A percentile compares a stretch with the other conserved stretches of the same genome.
These are phyloP conservation scores for Enteromius argenteus DNA, from an alignment of 2,797 vertebrate species.

Conservation along the genomic window DNA sequence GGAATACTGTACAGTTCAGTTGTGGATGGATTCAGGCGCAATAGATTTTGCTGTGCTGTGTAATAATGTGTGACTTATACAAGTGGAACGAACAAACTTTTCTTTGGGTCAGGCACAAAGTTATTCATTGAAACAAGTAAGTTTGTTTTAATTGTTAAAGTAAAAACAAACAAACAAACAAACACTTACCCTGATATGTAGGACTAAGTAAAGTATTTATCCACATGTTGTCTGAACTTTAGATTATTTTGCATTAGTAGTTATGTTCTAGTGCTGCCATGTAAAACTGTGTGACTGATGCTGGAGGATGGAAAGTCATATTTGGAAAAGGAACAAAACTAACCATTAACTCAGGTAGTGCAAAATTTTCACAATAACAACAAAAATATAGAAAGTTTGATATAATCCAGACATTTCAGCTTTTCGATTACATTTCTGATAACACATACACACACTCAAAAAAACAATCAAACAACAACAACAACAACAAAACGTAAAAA, in stretches of 20 bases:
- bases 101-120: conserved; percentile 54
- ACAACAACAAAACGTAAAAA: neutral
- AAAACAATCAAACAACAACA: too few relatives aligned
- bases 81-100: conserved; percentile 40
- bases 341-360: conserved; percentile 35
- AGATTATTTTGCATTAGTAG: neutral
- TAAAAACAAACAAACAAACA: neutral
- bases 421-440: neutral
- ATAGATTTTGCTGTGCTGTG: conserved; percentile 1
- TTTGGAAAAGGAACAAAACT: conserved; percentile 52
- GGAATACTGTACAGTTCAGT: neutral
- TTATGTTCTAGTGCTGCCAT: neutral
- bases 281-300: conserved; percentile 4
- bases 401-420: neutral
- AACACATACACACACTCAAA: neutral
- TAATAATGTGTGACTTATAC: conserved; percentile 51
- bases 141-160: neutral
- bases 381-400: neutral
- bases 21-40: neutral
- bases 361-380: neutral
- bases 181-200: neutral
- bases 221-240: neutral
- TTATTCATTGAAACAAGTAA: conserved; percentile 53
- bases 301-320: conserved; percentile 13
- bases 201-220: neutral